Evolutionary conservation across 2,113 vertebrate genomes (phyloP), one percentile per base, ranked within the genome.

Genomic region (Campylorhamphus procurvoides): DNA sequence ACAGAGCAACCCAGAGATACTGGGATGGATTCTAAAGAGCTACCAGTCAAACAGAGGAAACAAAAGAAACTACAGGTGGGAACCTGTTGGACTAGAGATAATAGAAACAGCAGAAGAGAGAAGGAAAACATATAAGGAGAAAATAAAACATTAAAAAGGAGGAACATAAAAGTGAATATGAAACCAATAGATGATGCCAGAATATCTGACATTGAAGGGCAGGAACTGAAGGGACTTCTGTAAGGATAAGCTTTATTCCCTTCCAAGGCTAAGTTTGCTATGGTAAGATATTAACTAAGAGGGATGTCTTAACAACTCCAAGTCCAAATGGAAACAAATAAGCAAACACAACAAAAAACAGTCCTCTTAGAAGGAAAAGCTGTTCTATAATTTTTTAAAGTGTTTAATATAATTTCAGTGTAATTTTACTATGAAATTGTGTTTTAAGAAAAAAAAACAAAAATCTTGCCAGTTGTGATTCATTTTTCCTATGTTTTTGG

Each of bases 111-210:
- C 63, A 40, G 78, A 92, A 96, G 81, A 81, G 47, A 91, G 74
- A 95, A 93, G 12, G 31, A 94, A 97, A 98, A 95, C 50, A 72
- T 27, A 82, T 47, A 96, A 88, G 40, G 6, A 86, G 33, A 80
- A 90, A 77, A 67, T 47, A 96, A 91, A 91, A 71, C 68, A 92
- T 90, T 96, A 92, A 96, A 97, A 97, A 95, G 78, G 62, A 96
- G 79, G 87, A 84, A 96, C 90, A 96, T 96, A 80, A 98, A 98
- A 97, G 79, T n/a, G 59, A 97, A 88, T 95, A 55, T 90, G 95
- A 98, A 97, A 95, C 3, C 29, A 86, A 81, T 60, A 96, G 90
- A 95, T 71, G 72, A 94, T 96, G 92, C 53, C 66, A 56, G 76
- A 96, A 94, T 93, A 95, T 96, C 92, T 97, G 91, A 94, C 58